These are phyloP conservation scores for Menura novaehollandiae DNA, from an alignment of 2,113 vertebrate genomes.

Conservation along the genomic window DNA sequence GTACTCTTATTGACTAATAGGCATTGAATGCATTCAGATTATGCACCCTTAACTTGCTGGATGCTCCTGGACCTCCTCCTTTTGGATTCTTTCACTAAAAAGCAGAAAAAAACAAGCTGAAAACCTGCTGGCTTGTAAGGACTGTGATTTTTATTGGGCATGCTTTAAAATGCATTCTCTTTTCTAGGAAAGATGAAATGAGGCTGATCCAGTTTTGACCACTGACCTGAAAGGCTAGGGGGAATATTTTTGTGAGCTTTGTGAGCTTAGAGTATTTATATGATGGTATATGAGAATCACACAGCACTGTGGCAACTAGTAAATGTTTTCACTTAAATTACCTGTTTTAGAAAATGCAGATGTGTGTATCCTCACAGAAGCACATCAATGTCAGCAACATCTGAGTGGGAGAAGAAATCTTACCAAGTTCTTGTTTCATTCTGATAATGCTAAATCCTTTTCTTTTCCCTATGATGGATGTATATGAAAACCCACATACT, in stretches of 20 bases:
- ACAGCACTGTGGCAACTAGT: background rate
- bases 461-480: background rate
- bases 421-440: background rate
- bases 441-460: background rate
- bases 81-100: background rate
- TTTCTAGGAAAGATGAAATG: background rate
- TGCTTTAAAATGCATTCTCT: background rate
- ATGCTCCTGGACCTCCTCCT: background rate
- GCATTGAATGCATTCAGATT: background rate
- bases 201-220: background rate
- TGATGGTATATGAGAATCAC: background rate
- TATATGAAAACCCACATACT: background rate
- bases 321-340: background rate
- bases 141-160: background rate
- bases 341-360: background rate
- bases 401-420: background rate
- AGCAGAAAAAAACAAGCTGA: background rate
- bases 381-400: background rate
- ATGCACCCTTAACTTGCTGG: background rate
- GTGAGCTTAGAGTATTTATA: background rate
- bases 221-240: background rate
- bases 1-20: constrained; percentile 19
- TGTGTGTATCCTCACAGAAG: background rate
- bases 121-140: background rate
- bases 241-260: background rate